Evolutionary conservation across 2,888 invertebrate genomes (phyloP), one percentile per base, ranked within the genome.

Genomic region (Leucophora obtusa): DNA sequence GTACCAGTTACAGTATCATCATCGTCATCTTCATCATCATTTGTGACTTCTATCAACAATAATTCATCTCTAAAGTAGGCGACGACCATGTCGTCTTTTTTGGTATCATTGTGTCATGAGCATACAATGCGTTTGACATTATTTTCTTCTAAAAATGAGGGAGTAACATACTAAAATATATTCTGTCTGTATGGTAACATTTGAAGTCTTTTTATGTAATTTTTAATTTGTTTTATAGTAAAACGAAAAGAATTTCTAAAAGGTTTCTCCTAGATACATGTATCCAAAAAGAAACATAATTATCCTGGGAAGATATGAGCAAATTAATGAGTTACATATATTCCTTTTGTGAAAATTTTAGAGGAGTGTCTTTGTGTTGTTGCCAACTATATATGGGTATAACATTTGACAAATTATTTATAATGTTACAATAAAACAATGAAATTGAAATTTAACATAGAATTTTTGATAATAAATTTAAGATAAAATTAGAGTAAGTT

Each of bases 41-140:
- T 71, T 24, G 43, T 71, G 62, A 47, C 43, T 71, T 47, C 9
- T 47, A 53, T 43, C 62, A 62, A 18, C 24, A 47, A n/a, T 62
- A 54, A 62, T 62, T 62, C 28, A 62, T 54, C 28, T 62, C 17
- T 14, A 28, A 62, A 62, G 43, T n/a, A 71, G 47, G 54, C 43
- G 54, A 15, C 28, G 54, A 15, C 28, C 33, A 9, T 11, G 53
- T 47, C 6, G 18, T 18, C 21, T 43, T n/a, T 70, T 54, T 54
- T 54, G 14, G n/a, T 53, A 8, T 8, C 1, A 38, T 15, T 9
- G 17, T 43, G n/a, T 71, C 54, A 33, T 15, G 24, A 24, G 8
- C 53, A 51, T 18, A 60, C 60, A 43, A 71, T 71, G 54, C 38
- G 15, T 70, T 60, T 24, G 60, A 60, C 66, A 24, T 15, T 47